Evolutionary conservation across 2,113 vertebrate species (phyloP).

Genomic region (Mellivora capensis): DNA sequence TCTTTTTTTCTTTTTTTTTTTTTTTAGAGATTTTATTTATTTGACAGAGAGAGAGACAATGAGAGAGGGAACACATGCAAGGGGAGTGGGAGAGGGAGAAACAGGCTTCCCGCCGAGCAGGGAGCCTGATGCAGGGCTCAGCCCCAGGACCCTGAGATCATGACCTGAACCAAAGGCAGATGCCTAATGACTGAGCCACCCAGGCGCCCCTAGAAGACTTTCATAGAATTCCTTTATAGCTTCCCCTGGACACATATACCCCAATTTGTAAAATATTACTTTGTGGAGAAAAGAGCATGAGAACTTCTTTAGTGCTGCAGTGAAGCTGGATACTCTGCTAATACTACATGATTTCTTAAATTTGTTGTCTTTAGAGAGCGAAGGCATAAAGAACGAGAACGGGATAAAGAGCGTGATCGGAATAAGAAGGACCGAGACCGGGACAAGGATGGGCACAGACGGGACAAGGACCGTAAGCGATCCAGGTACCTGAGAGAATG

Average conservation of each 20-base stretch:
- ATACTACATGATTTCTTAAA: not conserved
- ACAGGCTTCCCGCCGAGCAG: too few relatives aligned
- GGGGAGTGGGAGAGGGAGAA: too few relatives aligned
- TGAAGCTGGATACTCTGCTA: not conserved
- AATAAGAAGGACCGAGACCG: slow-evolving; percentile 91
- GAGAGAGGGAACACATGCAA: too few relatives aligned
- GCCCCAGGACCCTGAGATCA: too few relatives aligned
- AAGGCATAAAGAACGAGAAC: slow-evolving; percentile 90
- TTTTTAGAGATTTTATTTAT: too few relatives aligned
- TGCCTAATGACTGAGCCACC: too few relatives aligned
- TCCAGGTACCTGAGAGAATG: slow-evolving; percentile 83
- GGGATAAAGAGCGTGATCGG: slow-evolving; percentile 89
- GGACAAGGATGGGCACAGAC: slow-evolving; percentile 89
- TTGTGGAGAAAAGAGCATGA: not conserved
- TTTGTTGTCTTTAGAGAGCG: slow-evolving; percentile 85
- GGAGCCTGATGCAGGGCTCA: too few relatives aligned
- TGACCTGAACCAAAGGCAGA: too few relatives aligned
- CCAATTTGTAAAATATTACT: not conserved
- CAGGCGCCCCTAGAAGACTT: not conserved
- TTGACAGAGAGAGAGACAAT: too few relatives aligned
- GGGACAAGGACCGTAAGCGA: slow-evolving; percentile 91
- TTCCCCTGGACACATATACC: not conserved
- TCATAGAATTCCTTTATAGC: not conserved
- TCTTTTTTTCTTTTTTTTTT: not conserved
- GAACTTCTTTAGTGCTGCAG: not conserved